Evolutionary conservation across 2,113 vertebrate species (phyloP).

Genomic region (Gallinago media): DNA sequence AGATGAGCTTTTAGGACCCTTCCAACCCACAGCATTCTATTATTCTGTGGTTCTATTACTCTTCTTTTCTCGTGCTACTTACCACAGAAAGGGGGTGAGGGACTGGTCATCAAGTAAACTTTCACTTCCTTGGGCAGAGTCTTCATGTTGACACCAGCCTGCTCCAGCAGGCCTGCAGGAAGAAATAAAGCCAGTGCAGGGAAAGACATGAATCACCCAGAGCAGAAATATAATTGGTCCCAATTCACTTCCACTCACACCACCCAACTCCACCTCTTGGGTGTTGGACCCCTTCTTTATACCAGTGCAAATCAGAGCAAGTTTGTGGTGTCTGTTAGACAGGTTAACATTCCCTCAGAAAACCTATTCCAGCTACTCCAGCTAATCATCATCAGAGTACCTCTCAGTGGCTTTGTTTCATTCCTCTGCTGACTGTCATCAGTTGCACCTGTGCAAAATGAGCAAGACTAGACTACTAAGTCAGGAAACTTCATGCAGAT

Average conservation of each 20-base stretch:
- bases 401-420: neutral
- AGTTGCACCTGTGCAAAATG: neutral
- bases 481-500: neutral
- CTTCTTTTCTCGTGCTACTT: constrained; percentile 64
- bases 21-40: neutral
- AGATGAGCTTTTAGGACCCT: neutral
- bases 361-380: neutral
- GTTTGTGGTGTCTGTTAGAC: neutral
- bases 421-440: neutral
- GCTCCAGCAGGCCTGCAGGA: constrained; percentile 81
- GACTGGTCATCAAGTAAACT: constrained; percentile 85
- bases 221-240: neutral
- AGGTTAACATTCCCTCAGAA: neutral
- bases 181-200: neutral
- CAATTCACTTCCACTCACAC: neutral
- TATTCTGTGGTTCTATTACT: neutral
- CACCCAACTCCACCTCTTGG: accelerated
- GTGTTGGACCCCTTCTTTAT: neutral
- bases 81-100: constrained; percentile 87
- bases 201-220: neutral
- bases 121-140: constrained; percentile 82
- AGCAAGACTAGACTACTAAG: neutral
- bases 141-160: constrained; percentile 77
- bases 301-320: neutral
- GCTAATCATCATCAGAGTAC: neutral